Percentiles rank a stretch among this genome's conserved stretches.
Evolutionary conservation across 2,888 invertebrate species (phyloP).

Genomic region (Archaeoteleia sp.): DNA sequence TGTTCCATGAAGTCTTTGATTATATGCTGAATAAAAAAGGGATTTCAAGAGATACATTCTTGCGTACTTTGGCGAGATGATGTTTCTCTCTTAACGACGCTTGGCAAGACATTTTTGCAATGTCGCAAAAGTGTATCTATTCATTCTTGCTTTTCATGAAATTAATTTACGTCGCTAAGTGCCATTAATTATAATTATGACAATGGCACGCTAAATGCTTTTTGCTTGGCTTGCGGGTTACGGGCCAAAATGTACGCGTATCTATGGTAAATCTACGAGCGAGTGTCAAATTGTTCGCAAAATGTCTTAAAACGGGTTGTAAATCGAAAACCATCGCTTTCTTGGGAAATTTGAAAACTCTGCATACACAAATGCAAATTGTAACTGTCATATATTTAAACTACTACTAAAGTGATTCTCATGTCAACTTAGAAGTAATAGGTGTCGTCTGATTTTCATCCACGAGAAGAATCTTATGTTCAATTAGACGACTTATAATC

Average conservation of each 20-base stretch:
- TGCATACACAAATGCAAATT: no score
- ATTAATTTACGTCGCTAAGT: conserved; percentile 42
- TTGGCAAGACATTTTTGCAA: conserved; percentile 32
- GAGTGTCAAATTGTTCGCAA: conserved; percentile 15
- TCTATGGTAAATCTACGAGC: conserved; percentile 17
- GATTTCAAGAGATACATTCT: conserved; percentile 11
- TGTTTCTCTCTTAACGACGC: conserved; percentile 10
- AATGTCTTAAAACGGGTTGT: conserved; percentile 28
- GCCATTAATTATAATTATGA: conserved; percentile 41
- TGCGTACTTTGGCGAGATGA: conserved; percentile 28
- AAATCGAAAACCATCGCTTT: conserved; percentile 18
- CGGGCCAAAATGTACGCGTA: conserved; percentile 47
- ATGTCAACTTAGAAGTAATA: no score
- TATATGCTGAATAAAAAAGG: conserved; percentile 13
- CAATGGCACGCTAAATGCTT: conserved; percentile 45
- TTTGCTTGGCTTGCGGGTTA: conserved; percentile 49
- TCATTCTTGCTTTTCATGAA: conserved; percentile 24
- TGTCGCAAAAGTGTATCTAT: conserved; percentile 26
- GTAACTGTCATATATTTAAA: no score
- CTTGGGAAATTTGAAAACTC: background rate
- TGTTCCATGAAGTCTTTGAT: conserved; percentile 5
- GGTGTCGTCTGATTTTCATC: no score
- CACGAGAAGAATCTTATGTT: no score
- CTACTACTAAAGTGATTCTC: no score
- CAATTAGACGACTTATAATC: no score